A percentile compares a stretch with the other conserved stretches of the same genome.
These are phyloP conservation scores for Epizoanthus stellaris DNA, from an alignment of 92 coral and sea anemone species.

Conservation along the genomic window DNA sequence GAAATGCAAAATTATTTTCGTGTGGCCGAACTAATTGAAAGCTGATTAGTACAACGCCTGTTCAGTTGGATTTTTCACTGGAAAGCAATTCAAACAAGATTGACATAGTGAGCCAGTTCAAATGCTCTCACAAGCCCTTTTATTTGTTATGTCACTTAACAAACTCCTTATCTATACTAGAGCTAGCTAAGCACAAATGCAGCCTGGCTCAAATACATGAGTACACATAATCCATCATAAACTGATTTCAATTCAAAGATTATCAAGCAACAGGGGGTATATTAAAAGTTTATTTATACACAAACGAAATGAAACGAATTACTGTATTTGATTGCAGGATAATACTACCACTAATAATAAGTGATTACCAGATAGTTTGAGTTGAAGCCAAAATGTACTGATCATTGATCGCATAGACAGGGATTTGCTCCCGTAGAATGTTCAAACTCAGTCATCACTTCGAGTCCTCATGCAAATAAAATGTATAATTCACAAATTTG, in stretches of 20 bases:
- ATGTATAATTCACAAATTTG: background rate
- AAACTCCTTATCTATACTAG: too few relatives aligned
- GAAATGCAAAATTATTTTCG: too few relatives aligned
- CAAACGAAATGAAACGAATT: background rate
- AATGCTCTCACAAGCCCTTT: too few relatives aligned
- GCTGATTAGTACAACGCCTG: too few relatives aligned
- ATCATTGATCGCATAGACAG: too few relatives aligned
- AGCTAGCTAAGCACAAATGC: background rate
- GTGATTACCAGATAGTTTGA: background rate
- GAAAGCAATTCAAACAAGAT: too few relatives aligned
- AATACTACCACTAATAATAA: background rate
- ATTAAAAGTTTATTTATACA: background rate
- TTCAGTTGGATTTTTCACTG: too few relatives aligned
- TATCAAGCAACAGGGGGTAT: constrained; percentile 29
- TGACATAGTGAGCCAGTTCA: too few relatives aligned
- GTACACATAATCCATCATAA: background rate
- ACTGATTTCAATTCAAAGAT: constrained; percentile 34
- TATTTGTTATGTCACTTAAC: too few relatives aligned
- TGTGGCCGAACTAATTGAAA: too few relatives aligned
- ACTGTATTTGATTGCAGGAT: background rate
- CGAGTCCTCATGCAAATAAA: background rate
- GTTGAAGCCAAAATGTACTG: background rate
- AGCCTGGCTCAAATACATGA: background rate
- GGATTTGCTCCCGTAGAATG: too few relatives aligned
- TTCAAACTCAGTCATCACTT: too few relatives aligned